Evolutionary conservation across 2,888 invertebrate genomes (phyloP).

Genomic region (Diadegma fenestrale): DNA sequence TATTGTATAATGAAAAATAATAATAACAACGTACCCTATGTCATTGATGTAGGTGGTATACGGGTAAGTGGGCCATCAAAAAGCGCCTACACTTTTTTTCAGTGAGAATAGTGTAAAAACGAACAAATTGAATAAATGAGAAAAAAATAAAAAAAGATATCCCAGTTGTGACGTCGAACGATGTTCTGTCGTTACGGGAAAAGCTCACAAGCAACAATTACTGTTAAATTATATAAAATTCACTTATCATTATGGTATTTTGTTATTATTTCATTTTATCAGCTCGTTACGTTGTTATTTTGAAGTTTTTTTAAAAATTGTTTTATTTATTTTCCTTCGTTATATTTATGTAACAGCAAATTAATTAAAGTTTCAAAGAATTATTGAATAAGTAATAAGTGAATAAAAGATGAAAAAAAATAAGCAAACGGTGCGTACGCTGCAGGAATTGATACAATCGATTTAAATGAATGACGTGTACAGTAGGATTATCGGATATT

Average conservation of each 20-base stretch:
- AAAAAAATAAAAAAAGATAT: conserved; percentile 5
- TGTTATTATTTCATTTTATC: conserved; percentile 9
- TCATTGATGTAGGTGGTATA: conserved; percentile 70
- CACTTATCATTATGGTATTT: conserved; percentile 16
- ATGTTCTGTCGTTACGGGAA: background rate
- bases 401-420: conserved; percentile 25
- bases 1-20: conserved; percentile 39
- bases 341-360: background rate
- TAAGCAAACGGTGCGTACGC: conserved; percentile 59
- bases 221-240: conserved; percentile 36
- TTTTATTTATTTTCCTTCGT: background rate
- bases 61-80: conserved; percentile 71
- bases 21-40: conserved; percentile 53
- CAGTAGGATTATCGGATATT: conserved; percentile 53
- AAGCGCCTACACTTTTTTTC: conserved; percentile 69
- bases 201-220: conserved; percentile 31
- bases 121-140: conserved; percentile 33
- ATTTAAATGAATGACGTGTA: conserved; percentile 59
- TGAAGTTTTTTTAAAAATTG: conserved; percentile 6
- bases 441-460: conserved; percentile 67
- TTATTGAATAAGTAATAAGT: conserved; percentile 43
- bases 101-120: conserved; percentile 66
- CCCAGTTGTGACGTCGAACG: conserved; percentile 17
- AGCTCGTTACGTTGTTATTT: background rate
- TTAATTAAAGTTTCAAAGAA: conserved; percentile 9